Evolutionary conservation across 30 jellyfish, hydroid and myxozoan genomes (phyloP), one percentile per base, ranked within the genome.

Genomic region (Pelagia noctiluca): DNA sequence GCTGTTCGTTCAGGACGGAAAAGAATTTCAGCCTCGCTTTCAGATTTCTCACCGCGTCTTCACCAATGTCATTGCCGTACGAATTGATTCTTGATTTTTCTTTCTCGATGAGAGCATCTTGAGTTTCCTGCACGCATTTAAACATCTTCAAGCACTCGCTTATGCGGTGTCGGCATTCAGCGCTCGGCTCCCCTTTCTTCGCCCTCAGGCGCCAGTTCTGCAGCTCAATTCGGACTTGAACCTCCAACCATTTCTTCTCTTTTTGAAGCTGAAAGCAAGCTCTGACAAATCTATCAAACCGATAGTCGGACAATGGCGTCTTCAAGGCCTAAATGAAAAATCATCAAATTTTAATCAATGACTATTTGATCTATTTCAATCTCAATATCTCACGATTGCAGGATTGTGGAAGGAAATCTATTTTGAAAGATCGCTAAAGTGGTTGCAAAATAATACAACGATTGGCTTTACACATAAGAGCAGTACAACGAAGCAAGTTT

Each of bases 201-300:
- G 95, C 88, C 2, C 71, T 75, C n/a, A 67, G 23, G n/a, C 95
- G 95, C 95, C 95, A 84, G 54, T 62, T 84, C 19, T 73, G 84
- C 75, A 84, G 28, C 30, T 84, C 95, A 5, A 63, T 63, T 28
- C 95, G 82, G 25, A 84, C 47, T 30, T 84, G 95, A 30, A 75
- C 30, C 36, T 84, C 95, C 69, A 84, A 49, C 5, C 83, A 71
- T 48, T 76, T 61, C 63, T 84, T 84, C 76, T 84, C 87, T 49
- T 73, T 72, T 31, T 84, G 95, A 8, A 84, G 52, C 22, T 13
- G 37, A 1, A 63, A 53, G 37, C 95, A 84, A 7, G 25, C 31
- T 42, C 64, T 75, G 88, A 84, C 73, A 50, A 84, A 84, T 18
- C 60, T 78, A 50, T 84, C 95, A 64, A 84, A 75, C 37, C 73